A percentile compares a stretch with the other conserved stretches of the same genome.
These are phyloP conservation scores for Lemur catta DNA, from an alignment of 2,797 vertebrate genomes.

Conservation along the genomic window DNA sequence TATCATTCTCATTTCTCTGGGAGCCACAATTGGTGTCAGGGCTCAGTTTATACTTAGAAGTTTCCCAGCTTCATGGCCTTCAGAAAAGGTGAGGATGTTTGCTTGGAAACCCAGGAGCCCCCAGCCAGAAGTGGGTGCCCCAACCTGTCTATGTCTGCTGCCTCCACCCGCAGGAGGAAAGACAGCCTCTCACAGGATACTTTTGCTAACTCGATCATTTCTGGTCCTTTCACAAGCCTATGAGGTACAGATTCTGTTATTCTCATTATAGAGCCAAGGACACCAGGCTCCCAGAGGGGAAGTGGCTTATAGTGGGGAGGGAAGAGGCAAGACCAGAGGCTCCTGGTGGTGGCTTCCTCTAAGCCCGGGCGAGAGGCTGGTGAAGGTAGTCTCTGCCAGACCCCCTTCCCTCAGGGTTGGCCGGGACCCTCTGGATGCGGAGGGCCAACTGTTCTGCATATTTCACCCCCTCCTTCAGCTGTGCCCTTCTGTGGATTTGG, in stretches of 20 bases:
- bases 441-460: no score
- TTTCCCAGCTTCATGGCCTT: conserved; percentile 19
- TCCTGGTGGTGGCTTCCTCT: not conserved
- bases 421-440: not conserved
- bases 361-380: not conserved
- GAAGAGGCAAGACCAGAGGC: not conserved
- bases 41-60: conserved; percentile 56
- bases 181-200: not conserved
- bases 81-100: not conserved
- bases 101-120: not conserved
- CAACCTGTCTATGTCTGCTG: not conserved
- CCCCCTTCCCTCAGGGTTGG: not conserved
- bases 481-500: not conserved
- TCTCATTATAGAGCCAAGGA: not conserved
- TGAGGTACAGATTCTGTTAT: not conserved
- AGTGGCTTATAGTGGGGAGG: not conserved
- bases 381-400: not conserved
- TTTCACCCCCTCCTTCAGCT: not conserved
- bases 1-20: conserved; percentile 83
- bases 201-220: not conserved
- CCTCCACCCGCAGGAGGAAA: not conserved
- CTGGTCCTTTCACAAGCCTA: not conserved
- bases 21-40: conserved; percentile 77
- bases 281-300: not conserved
- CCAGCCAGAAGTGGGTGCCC: not conserved